Evolutionary conservation across 2,113 vertebrate genomes (phyloP).

Genomic region (Rhabdornis inornatus): DNA sequence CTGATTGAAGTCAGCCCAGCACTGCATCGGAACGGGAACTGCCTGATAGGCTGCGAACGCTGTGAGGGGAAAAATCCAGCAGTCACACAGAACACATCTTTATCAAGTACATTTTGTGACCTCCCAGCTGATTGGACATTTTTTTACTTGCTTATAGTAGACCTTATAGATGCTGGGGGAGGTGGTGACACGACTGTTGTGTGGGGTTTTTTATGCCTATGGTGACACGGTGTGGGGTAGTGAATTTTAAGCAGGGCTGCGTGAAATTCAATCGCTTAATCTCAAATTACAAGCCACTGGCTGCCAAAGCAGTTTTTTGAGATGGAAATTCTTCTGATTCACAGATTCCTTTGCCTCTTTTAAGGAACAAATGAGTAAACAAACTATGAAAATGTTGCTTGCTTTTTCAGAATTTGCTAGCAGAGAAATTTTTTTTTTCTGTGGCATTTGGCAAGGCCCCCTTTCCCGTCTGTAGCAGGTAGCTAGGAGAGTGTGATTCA

Average conservation of each 20-base stretch:
- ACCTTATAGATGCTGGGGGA: not conserved
- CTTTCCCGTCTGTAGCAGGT: slow-evolving; percentile 83
- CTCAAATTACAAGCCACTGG: slow-evolving; percentile 56
- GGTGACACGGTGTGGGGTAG: not conserved
- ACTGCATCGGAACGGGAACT: not conserved
- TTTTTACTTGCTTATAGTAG: not conserved
- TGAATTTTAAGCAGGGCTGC: slow-evolving; percentile 43
- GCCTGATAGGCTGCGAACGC: not conserved
- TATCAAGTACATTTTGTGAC: slow-evolving; percentile 21
- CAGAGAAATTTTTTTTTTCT: slow-evolving; percentile 71
- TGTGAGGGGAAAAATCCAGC: not conserved
- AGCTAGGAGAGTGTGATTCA: slow-evolving; percentile 59
- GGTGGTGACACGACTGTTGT: not conserved
- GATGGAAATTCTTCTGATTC: slow-evolving; percentile 50
- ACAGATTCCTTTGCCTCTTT: slow-evolving; percentile 19
- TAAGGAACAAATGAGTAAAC: slow-evolving; percentile 36
- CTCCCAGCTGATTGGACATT: slow-evolving; percentile 1
- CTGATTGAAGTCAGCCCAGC: slow-evolving; percentile 39
- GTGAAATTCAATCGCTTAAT: slow-evolving; percentile 53
- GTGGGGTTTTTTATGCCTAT: not conserved
- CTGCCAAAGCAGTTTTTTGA: slow-evolving; percentile 49
- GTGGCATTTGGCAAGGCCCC: slow-evolving; percentile 78
- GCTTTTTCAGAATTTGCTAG: slow-evolving; percentile 75
- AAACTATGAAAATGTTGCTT: slow-evolving; percentile 42
- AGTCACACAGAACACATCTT: slow-evolving; percentile 5